Evolutionary conservation across 2,113 vertebrate genomes (phyloP).

Genomic region (Sigmodon hispidus): DNA sequence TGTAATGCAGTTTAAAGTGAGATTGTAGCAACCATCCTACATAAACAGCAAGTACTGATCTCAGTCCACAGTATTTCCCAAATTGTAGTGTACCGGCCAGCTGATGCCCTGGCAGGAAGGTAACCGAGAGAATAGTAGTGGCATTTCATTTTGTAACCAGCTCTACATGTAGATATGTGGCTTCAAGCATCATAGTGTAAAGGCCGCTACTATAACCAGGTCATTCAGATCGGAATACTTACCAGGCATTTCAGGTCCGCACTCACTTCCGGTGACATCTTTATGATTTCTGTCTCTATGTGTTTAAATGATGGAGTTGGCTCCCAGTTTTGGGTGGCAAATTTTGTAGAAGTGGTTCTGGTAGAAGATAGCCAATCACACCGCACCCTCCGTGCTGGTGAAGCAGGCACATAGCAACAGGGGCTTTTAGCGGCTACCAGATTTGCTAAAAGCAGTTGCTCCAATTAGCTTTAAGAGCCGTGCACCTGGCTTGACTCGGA

Average conservation of each 20-base stretch:
- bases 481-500: constrained; percentile 40
- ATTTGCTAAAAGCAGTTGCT: constrained; percentile 62
- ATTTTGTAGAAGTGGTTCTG: neutral
- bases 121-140: neutral
- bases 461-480: constrained; percentile 49
- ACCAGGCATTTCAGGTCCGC: neutral
- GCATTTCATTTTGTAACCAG: neutral
- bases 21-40: constrained; percentile 19
- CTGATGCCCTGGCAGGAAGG: neutral
- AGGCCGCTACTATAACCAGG: neutral
- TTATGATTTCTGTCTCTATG: neutral
- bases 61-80: neutral
- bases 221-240: neutral
- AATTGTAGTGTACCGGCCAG: neutral
- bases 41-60: constrained; percentile 38
- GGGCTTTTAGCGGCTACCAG: constrained; percentile 61
- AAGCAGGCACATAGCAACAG: neutral
- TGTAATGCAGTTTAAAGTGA: constrained; percentile 43
- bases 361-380: neutral
- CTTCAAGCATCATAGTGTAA: neutral
- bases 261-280: neutral
- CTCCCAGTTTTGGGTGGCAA: neutral
- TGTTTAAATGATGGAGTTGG: neutral
- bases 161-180: neutral
- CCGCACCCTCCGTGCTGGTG: neutral